phyloP scores from a whole-genome alignment of 2,888 invertebrate species.

The Latrodectus hesperus region DNA sequence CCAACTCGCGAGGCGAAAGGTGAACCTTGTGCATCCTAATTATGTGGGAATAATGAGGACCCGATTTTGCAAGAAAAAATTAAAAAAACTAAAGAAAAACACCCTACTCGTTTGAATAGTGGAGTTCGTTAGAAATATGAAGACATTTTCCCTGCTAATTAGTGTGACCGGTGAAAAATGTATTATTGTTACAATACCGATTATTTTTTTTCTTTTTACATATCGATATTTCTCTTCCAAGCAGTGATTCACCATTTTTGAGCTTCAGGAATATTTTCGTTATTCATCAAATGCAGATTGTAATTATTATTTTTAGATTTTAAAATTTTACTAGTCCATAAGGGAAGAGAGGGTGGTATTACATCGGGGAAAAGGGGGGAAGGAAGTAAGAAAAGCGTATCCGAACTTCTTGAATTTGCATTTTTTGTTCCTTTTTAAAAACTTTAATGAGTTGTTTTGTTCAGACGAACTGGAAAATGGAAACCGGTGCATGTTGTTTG shows the following conservation, averaged over 20 bases:
- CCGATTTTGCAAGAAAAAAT: slow-evolving; percentile 17
- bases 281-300: not conserved
- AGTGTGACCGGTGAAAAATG: slow-evolving; percentile 23
- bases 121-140: slow-evolving; percentile 44
- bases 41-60: slow-evolving; percentile 52
- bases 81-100: slow-evolving; percentile 4
- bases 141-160: slow-evolving; percentile 30
- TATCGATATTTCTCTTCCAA: slow-evolving; percentile 24
- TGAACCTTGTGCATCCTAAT: slow-evolving; percentile 41
- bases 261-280: not conserved
- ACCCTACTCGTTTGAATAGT: too few relatives aligned
- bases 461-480: not conserved
- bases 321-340: not conserved
- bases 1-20: not conserved
- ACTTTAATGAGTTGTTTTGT: slow-evolving; percentile 5
- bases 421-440: not conserved
- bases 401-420: too few relatives aligned
- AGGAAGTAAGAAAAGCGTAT: too few relatives aligned
- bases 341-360: too few relatives aligned
- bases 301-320: slow-evolving; percentile 20
- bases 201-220: not conserved
- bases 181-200: not conserved
- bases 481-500: not conserved
- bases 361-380: too few relatives aligned
- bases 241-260: not conserved